Conservation (phyloP, 1,140 invertebrate species). For the Bombus ignitus region DNA sequence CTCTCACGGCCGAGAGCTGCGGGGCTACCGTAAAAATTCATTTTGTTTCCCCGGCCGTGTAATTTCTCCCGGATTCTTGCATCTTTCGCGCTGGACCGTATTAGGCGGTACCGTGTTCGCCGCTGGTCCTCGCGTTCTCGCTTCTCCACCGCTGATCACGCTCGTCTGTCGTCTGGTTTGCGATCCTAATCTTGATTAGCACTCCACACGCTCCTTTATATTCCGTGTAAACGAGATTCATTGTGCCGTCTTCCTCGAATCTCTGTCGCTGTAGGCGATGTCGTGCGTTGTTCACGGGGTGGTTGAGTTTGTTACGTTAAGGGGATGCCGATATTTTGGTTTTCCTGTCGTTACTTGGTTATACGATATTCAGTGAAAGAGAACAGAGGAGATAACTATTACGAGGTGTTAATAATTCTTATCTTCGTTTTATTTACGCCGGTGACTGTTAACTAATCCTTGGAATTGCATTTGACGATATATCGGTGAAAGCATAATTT, state of each 20-base stretch:
- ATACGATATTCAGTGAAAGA: background rate
- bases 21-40: constrained; percentile 71
- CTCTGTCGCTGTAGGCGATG: background rate
- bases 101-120: constrained; percentile 57
- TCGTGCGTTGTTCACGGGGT: background rate
- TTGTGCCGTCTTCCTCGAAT: constrained; percentile 26
- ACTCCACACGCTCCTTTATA: constrained; percentile 28
- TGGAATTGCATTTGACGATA: too few species aligned
- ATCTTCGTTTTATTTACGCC: too few species aligned
- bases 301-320: background rate
- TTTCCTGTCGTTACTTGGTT: background rate
- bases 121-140: constrained; percentile 12
- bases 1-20: background rate
- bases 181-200: constrained; percentile 53
- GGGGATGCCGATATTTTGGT: background rate
- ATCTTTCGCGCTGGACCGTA: constrained; percentile 60
- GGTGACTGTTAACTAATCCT: too few species aligned
- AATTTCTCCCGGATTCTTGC: constrained; percentile 65
- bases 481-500: too few species aligned
- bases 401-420: too few species aligned
- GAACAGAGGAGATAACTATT: too few species aligned
- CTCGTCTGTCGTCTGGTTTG: background rate
- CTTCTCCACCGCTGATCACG: constrained; percentile 28
- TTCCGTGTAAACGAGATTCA: constrained; percentile 34
- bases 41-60: constrained; percentile 60